phyloP scores from a whole-genome alignment of 2,113 vertebrate species.

The Hydrolagus affinis region DNA sequence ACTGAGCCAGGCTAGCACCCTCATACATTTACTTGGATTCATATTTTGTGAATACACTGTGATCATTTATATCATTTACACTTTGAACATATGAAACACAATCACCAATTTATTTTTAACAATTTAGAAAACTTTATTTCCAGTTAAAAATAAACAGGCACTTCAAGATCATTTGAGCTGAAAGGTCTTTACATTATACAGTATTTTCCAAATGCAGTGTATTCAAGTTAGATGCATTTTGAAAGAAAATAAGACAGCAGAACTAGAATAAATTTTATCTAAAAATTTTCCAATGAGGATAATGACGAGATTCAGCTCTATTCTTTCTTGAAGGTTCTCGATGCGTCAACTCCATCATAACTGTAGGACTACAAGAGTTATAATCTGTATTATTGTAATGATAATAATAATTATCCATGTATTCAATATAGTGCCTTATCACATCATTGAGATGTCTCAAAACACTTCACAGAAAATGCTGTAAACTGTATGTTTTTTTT shows the following conservation, averaged over 20 bases:
- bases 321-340: slow-evolving; percentile 76
- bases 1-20: no score
- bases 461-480: no score
- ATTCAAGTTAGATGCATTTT: not conserved
- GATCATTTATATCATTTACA: no score
- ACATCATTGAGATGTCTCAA: no score
- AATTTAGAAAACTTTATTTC: not conserved
- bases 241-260: not conserved
- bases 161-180: not conserved
- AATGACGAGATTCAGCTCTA: slow-evolving; percentile 41
- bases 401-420: no score
- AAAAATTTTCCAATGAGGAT: not conserved
- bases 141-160: not conserved
- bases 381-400: not conserved
- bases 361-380: slow-evolving; percentile 62
- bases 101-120: not conserved
- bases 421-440: no score
- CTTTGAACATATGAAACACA: not conserved
- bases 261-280: not conserved
- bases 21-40: no score
- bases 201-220: not conserved
- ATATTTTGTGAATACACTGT: no score
- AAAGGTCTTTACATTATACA: not conserved
- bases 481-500: no score
- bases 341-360: slow-evolving; percentile 84